Base-by-base conservation (phyloP, 2,888 invertebrate genomes). In the Xanthostigma xanthostigma region DNA sequence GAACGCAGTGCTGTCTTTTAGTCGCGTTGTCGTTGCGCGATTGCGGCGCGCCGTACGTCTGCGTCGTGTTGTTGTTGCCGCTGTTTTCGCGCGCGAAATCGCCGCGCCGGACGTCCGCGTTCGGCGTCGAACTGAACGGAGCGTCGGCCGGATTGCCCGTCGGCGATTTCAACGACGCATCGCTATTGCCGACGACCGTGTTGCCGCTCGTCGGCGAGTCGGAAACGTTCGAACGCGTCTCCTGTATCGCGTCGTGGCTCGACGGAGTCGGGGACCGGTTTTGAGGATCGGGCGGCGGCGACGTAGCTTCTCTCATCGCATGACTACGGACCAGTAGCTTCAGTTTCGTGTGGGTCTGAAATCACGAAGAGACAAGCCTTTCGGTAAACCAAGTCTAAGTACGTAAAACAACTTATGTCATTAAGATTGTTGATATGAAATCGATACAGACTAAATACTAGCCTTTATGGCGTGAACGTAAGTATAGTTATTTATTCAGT, bases 291-390 rank as follows among this genome's bases (percentile, higher is more conserved):
- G 72, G 64, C 17, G 73, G 74, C 37, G 74, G 74, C 44, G 74
- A 73, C 42, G 85, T 78, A 53, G 88, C 82, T 66, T 92, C 92
- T 62, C 89, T 79, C 74, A 92, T 84, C 53, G 92, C 93, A 72
- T 89, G 87, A 62, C 91, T 90, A 60, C 93, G 78, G 50, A 88
- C 87, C 58, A 92, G 74, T 63, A 87, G 78, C 70, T 88, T 88
- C 53, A 84, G 75, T 73, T 88, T 88, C 65, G 83, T 77, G 60
- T 75, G 77, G 53, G 74, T 70, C 80, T 79, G 64, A 8, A 66
- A 67, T 53, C 44, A 51, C 52, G 48, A 48, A 48, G 49, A 51
- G 27, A 27, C 6, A 27, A 27, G 27, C 27, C 27, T 27, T 27
- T 27, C 6, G 27, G 6, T 27, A 6, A 17, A 6, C 6, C 27